phyloP scores from a whole-genome alignment of 2,797 vertebrate genomes.

The Phrynocephalus forsythii region DNA sequence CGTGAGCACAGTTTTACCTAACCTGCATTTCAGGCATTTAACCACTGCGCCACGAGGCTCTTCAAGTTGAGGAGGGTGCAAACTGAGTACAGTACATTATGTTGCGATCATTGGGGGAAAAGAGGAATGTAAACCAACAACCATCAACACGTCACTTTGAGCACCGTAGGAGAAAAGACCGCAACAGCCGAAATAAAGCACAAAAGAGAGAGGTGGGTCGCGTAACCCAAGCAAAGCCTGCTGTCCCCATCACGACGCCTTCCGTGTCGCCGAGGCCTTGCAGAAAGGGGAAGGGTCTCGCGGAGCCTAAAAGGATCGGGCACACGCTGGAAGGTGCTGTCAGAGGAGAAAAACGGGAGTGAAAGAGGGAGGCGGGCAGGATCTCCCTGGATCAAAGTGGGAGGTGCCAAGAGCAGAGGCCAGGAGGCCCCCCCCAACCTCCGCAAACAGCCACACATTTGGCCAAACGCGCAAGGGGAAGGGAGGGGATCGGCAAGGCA shows the following conservation, averaged over 20 bases:
- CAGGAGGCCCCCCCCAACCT: background rate
- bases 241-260: background rate
- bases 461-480: constrained; percentile 28
- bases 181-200: background rate
- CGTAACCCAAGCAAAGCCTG: background rate
- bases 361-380: background rate
- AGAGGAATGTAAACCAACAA: too few species aligned
- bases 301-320: background rate
- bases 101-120: too few species aligned
- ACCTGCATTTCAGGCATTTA: too few species aligned
- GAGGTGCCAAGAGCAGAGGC: constrained; percentile 49
- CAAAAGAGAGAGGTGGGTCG: too few species aligned
- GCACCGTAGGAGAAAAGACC: background rate
- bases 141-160: background rate
- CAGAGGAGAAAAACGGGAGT: background rate
- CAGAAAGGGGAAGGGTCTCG: background rate
- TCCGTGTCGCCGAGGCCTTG: background rate
- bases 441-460: constrained; percentile 18
- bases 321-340: fast-evolving
- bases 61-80: too few species aligned
- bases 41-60: too few species aligned
- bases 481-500: constrained; percentile 32
- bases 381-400: constrained; percentile 21
- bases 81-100: too few species aligned
- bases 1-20: too few species aligned